A percentile compares a stretch with the other conserved stretches of the same genome.
These are phyloP conservation scores for Epizoanthus fatuus DNA, from an alignment of 92 coral and sea anemone species.

Conservation along the genomic window DNA sequence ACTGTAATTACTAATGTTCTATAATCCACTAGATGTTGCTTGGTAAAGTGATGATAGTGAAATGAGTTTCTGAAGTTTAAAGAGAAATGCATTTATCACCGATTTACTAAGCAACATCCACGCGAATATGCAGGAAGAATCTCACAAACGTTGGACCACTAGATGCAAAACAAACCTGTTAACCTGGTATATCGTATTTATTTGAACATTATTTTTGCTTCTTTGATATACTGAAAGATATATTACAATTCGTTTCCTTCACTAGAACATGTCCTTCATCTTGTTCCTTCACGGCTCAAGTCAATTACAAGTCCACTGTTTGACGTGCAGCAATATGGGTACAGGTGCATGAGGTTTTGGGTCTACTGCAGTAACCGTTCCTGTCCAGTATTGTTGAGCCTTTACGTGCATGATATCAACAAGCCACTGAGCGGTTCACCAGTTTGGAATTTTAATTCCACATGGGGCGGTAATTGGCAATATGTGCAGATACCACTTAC, in stretches of 20 bases:
- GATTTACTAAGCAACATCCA: too few species aligned
- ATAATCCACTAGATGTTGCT: too few species aligned
- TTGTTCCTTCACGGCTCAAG: neutral
- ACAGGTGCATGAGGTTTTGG: conserved; percentile 16
- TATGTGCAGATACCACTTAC: conserved; percentile 8
- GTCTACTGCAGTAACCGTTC: neutral
- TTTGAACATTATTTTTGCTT: too few species aligned
- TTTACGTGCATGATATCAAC: neutral
- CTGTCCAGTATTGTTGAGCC: neutral
- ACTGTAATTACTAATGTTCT: too few species aligned
- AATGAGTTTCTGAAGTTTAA: too few species aligned
- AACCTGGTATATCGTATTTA: too few species aligned
- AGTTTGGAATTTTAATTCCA: neutral
- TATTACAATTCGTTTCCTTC: neutral
- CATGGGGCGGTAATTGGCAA: neutral
- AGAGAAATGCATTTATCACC: too few species aligned
- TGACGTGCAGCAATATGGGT: neutral
- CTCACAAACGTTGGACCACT: too few species aligned
- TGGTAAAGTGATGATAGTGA: too few species aligned
- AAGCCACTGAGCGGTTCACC: neutral
- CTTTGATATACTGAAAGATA: too few species aligned
- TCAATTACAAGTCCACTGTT: conserved; percentile 15
- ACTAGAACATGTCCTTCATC: neutral
- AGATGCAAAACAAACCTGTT: too few species aligned
- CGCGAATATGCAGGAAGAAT: too few species aligned